Percentiles rank a stretch among this genome's conserved stretches.
Evolutionary conservation across 2,797 vertebrate genomes (phyloP).

Genomic region (Syngnathus acus): DNA sequence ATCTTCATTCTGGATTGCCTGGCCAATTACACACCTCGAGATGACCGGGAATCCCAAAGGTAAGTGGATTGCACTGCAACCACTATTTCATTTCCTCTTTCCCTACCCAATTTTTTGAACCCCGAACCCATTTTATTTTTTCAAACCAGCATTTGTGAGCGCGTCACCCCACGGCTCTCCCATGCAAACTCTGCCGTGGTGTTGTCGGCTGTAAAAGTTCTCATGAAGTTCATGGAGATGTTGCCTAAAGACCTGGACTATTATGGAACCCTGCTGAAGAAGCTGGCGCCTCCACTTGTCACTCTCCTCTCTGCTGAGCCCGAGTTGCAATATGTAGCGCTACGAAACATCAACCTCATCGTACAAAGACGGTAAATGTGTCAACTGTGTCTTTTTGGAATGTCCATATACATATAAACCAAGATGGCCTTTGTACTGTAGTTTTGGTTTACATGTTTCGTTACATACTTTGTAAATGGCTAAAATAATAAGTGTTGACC

Average conservation of each 20-base stretch:
- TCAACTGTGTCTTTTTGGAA: neutral
- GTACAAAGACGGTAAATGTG: conserved; percentile 88
- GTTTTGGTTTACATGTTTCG: neutral
- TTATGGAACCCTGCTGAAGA: conserved; percentile 91
- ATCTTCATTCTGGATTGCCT: conserved; percentile 97
- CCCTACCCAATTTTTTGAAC: neutral
- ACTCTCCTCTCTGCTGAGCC: conserved; percentile 93
- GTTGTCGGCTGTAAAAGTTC: conserved; percentile 91
- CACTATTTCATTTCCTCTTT: neutral
- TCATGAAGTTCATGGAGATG: conserved; percentile 99
- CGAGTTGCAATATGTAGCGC: conserved; percentile 92
- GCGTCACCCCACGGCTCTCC: conserved; percentile 90
- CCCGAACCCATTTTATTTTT: conserved; percentile 1
- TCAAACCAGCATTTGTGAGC: conserved; percentile 83
- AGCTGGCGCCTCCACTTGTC: conserved; percentile 90
- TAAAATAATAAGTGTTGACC: conserved; percentile 3
- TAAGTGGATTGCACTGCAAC: conserved; percentile 44
- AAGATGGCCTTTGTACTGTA: neutral
- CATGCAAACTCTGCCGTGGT: conserved; percentile 97
- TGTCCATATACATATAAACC: neutral
- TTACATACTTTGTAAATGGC: neutral
- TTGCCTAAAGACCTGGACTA: conserved; percentile 94
- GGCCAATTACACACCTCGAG: conserved; percentile 92
- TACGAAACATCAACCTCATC: conserved; percentile 97
- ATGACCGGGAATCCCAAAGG: conserved; percentile 96